Conservation (phyloP, 2,888 invertebrate genomes). For the Perizoma flavofasciatum region DNA sequence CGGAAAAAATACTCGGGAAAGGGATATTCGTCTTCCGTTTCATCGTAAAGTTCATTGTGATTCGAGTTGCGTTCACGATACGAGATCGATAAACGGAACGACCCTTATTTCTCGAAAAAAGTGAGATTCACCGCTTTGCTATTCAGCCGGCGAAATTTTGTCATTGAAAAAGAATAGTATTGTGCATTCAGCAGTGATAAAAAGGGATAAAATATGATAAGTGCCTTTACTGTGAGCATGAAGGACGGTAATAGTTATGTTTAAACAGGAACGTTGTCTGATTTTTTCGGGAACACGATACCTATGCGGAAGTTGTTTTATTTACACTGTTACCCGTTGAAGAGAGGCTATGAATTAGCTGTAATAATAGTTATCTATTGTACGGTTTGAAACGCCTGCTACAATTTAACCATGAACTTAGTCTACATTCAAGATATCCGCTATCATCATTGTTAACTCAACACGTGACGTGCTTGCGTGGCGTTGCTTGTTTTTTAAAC, state of each 20-base stretch:
- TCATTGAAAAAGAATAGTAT: constrained; percentile 73
- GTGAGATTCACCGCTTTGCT: constrained; percentile 67
- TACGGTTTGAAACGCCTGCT: too few relatives aligned
- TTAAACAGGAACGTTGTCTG: constrained; percentile 24
- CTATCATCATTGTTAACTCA: too few relatives aligned
- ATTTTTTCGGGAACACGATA: constrained; percentile 16
- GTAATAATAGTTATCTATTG: too few relatives aligned
- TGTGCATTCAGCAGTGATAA: constrained; percentile 64
- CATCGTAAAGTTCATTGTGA: constrained; percentile 63
- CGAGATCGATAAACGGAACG: constrained; percentile 71
- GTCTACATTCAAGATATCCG: too few relatives aligned
- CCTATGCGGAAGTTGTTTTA: constrained; percentile 1
- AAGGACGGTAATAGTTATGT: constrained; percentile 34
- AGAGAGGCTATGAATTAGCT: too few relatives aligned
- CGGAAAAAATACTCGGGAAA: constrained; percentile 44
- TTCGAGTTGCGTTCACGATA: constrained; percentile 63
- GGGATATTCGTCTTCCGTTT: constrained; percentile 53
- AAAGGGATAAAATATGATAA: constrained; percentile 62
- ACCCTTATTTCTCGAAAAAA: constrained; percentile 63
- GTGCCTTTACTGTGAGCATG: constrained; percentile 33
- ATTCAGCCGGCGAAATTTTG: constrained; percentile 66
- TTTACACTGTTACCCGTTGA: neutral
- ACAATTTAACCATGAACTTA: too few relatives aligned
- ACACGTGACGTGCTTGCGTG: too few relatives aligned
- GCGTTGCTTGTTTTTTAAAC: too few relatives aligned